Evolutionary conservation across 2,797 vertebrate genomes (phyloP), one percentile per base, ranked within the genome.

Genomic region (Sebastes itinus): DNA sequence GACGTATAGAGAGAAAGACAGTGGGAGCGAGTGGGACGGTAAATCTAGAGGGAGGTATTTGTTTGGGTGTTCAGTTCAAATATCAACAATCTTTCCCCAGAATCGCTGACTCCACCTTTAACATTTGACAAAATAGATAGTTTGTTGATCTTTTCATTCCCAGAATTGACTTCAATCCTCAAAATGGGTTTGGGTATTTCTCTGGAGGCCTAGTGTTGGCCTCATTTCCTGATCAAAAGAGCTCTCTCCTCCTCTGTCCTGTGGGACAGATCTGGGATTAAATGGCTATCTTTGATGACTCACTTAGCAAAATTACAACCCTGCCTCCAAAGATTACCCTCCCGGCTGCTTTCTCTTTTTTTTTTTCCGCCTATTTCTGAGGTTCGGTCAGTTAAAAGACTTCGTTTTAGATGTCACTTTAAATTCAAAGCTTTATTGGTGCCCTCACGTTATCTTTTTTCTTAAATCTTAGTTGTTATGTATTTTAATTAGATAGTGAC

Each of bases 241-340:
- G 73, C 90, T 81, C 77, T 83, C 70, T 88, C 82, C 87, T 92
- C 85, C 81, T 54, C 52, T 90, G 89, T 90, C 92, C 52, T 54
- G 9, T 91, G 80, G 89, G 88, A 91, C 85, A 87, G 90, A 94
- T 93, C 88, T 91, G 91, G 94, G 94, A 96, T 96, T 95, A 95
- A 95, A 95, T 91, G 86, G 58, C 84, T 85, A 93, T 92, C 95
- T 95, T 95, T 95, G 94, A 95, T 94, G 93, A 93, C 75, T 94
- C 93, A 94, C 94, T 95, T 95, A 94, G 85, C 78, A 81, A 94
- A 94, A 96, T 96, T 94, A 93, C 92, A 92, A 91, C 79, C 79
- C 79, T 80, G 84, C 90, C 88, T 92, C 83, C 46, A 80, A 89
- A 93, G 92, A 90, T 88, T 89, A 88, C 80, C 66, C 83, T 72